Base-by-base conservation (phyloP, 2,113 vertebrate genomes). In the Holacanthus passer region DNA sequence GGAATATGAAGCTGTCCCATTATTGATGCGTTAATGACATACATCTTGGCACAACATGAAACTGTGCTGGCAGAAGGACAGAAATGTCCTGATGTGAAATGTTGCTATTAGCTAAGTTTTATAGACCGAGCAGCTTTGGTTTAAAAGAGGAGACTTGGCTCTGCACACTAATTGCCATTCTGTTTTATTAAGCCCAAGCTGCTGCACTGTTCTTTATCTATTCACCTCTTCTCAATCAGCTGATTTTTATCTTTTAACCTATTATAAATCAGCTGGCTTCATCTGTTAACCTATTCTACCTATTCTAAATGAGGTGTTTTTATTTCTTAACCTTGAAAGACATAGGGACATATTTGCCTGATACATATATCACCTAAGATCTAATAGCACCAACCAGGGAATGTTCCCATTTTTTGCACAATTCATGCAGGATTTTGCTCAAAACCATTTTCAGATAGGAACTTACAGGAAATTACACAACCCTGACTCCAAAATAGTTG, bases 11-110 rank as follows among this genome's bases (percentile, higher is more conserved):
- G 39, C 64, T 53, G 53, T 55, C 65, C n/a, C 47, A 68, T 72
- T 69, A 72, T 20, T 62, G 47, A 74, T 63, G 53, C 55, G 81
- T 79, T 68, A 85, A 81, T 59, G 66, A 53, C 59, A 32, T 58
- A 78, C 39, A 59, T 83, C 41, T 85, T 90, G 85, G 80, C 80
- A 62, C 37, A n/a, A 67, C 27, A 20, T 66, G 31, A 37, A 72
- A 58, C 37, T 63, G 43, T 45, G 48, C 62, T 87, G 85, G 88
- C 83, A 60, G 17, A 32, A 29, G 24, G 31, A 76, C 75, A 73
- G 31, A 84, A 53, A 16, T 74, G 53, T 75, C 69, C 48, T 16
- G 31, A 81, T 64, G 73, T 78, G 65, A 79, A 80, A 77, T 60
- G 58, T n/a, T 29, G 56, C 72, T 52, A 58, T 82, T 76, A 79